Evolutionary conservation across 2,797 vertebrate species (phyloP), one percentile per base, ranked within the genome.

Genomic region (Caiman crocodilus): DNA sequence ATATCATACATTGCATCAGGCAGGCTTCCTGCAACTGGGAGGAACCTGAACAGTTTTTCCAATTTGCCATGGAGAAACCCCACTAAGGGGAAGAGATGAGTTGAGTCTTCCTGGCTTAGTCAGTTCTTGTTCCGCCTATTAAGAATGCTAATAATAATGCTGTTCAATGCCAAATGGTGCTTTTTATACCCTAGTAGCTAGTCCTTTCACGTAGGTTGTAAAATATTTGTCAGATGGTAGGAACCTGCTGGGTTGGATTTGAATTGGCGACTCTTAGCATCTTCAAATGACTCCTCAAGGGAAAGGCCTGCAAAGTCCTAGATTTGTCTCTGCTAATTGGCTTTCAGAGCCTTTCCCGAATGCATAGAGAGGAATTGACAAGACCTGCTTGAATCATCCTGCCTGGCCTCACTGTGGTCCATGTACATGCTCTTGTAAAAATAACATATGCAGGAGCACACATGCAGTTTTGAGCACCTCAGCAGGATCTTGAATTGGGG

Each of bases 341-440:
- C 2, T 81, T 23, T 1, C 67, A 75, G 32, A 35, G 64, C 60
- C 58, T 11, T 57, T 50, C 65, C 75, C 58, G 81, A 55, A 25
- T 79, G 71, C 1, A 0, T 32, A 7, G 79, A 67, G 61, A 80
- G 71, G 58, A 58, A 63, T 85, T 85, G 11, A 1, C 0, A 7
- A 81, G 88, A 67, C 11, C 74, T 42, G 69, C 0, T 0, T n/a
- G 79, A 25, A 9, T 1, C 11, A 65, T 32, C 32, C 77, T 74
- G 85, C 76, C 3, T 0, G 0, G 15, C 20, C 58, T 65, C 83
- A 71, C 35, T 28, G 28, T 4, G 4, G n/a, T 30, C n/a, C n/a
- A 28, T 32, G n/a, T 67, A n/a, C 18, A 30, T 69, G 30, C 65
- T 69, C n/a, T n/a, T 32, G 21, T 35, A 32, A 32, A 69, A 69